These are phyloP conservation scores for Patagioenas fasciata DNA, from an alignment of 2,113 vertebrate genomes.

Conservation along the genomic window DNA sequence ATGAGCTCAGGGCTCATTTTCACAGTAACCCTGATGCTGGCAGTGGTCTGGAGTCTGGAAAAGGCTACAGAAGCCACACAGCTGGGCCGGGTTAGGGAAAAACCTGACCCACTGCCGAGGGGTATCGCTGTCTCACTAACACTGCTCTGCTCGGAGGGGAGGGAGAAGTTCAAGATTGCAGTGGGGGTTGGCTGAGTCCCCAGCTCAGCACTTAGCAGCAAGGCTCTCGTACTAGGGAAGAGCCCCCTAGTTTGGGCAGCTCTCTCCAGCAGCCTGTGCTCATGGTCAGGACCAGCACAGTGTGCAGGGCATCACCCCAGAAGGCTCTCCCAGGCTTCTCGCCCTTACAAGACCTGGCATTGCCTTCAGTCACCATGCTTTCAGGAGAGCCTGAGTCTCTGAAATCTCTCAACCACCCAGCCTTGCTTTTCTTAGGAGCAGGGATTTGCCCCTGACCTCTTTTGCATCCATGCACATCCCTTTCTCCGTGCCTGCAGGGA, in stretches of 20 bases:
- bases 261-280: not conserved
- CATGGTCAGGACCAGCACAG: not conserved
- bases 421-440: not conserved
- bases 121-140: not conserved
- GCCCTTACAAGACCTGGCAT: not conserved
- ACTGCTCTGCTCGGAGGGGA: not conserved
- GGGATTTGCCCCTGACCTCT: not conserved
- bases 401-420: not conserved
- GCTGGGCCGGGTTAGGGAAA: not conserved
- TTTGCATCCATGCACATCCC: not conserved
- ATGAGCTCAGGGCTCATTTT: not conserved
- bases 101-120: not conserved
- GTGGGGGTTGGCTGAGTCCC: not conserved
- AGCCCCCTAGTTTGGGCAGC: not conserved
- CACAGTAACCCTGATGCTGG: not conserved
- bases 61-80: not conserved
- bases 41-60: not conserved
- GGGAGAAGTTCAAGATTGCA: not conserved
- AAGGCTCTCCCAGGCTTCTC: not conserved
- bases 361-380: not conserved
- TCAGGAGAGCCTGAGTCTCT: not conserved
- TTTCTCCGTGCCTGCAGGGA: not conserved
- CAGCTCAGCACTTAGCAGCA: not conserved
- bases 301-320: accelerated
- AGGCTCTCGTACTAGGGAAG: accelerated